Evolutionary conservation across 2,888 invertebrate species (phyloP).

Genomic region (Pammene fasciana): DNA sequence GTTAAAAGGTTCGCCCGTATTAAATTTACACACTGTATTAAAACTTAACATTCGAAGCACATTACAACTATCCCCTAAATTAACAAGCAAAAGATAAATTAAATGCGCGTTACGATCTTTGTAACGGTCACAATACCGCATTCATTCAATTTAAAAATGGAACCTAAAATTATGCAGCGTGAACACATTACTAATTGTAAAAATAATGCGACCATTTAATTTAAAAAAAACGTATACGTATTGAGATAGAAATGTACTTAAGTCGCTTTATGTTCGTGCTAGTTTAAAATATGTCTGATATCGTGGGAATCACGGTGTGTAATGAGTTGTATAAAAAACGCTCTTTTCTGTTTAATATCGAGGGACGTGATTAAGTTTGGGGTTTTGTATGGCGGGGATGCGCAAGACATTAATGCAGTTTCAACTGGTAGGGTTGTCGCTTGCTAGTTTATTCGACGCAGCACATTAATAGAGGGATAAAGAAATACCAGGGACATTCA

Average conservation of each 20-base stretch:
- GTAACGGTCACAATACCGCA: slow-evolving; percentile 54
- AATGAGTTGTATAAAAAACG: slow-evolving; percentile 74
- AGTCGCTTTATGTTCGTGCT: background rate
- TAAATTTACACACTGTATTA: too few relatives aligned
- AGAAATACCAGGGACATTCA: too few relatives aligned
- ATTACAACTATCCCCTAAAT: slow-evolving; percentile 23
- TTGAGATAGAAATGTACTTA: background rate
- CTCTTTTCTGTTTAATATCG: slow-evolving; percentile 67
- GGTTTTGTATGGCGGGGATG: slow-evolving; percentile 77
- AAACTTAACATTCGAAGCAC: slow-evolving; percentile 6
- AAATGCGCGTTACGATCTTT: slow-evolving; percentile 64
- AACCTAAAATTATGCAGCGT: slow-evolving; percentile 78
- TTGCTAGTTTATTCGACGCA: background rate
- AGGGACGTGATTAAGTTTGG: slow-evolving; percentile 77
- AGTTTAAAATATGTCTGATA: slow-evolving; percentile 58
- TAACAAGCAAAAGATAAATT: slow-evolving; percentile 58
- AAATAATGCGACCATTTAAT: slow-evolving; percentile 52
- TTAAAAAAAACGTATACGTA: slow-evolving; percentile 49
- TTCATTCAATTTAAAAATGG: slow-evolving; percentile 66
- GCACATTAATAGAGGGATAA: too few relatives aligned
- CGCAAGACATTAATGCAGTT: slow-evolving; percentile 75
- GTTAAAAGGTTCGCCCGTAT: too few relatives aligned
- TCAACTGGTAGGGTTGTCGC: slow-evolving; percentile 57
- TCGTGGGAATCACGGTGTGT: slow-evolving; percentile 77
- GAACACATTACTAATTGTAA: slow-evolving; percentile 79